phyloP scores from a whole-genome alignment of 2,888 invertebrate species.

The Psococerastis gibbosa region DNA sequence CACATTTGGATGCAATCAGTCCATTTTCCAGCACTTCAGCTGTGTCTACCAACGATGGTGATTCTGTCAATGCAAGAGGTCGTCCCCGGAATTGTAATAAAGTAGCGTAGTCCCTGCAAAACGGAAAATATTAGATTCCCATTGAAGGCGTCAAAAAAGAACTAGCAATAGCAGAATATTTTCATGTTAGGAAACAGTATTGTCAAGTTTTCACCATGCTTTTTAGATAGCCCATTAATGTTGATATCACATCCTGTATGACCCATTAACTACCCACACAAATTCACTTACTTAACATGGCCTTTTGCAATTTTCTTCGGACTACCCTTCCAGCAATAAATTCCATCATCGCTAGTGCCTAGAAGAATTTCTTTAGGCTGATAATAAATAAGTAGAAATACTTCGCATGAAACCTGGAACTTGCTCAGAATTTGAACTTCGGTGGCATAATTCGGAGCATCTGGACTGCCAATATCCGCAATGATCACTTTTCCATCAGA shows the following conservation, averaged over 20 bases:
- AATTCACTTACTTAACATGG: background rate
- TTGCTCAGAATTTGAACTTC: constrained; percentile 14
- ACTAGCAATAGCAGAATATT: too few species aligned
- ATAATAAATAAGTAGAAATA: constrained; percentile 17
- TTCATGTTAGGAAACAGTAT: too few species aligned
- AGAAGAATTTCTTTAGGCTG: constrained; percentile 17
- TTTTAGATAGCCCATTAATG: too few species aligned
- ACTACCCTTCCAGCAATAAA: constrained; percentile 15
- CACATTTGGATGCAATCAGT: constrained; percentile 20
- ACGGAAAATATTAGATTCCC: constrained; percentile 4
- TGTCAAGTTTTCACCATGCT: too few species aligned
- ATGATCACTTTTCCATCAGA: constrained; percentile 17
- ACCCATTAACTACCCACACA: too few species aligned
- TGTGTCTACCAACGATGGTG: constrained; percentile 19
- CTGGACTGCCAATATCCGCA: constrained; percentile 16
- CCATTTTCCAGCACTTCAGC: constrained; percentile 18
- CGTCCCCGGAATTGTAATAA: constrained; percentile 7
- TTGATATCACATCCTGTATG: too few species aligned
- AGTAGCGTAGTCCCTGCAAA: constrained; percentile 1
- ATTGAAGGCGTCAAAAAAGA: too few species aligned
- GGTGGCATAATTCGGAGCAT: constrained; percentile 13
- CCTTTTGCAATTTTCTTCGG: background rate
- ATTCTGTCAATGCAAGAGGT: background rate
- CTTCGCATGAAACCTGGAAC: constrained; percentile 15
- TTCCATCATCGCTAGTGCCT: constrained; percentile 17